Conservation (phyloP, 2,888 invertebrate species). For the Thymelicus lineola region DNA sequence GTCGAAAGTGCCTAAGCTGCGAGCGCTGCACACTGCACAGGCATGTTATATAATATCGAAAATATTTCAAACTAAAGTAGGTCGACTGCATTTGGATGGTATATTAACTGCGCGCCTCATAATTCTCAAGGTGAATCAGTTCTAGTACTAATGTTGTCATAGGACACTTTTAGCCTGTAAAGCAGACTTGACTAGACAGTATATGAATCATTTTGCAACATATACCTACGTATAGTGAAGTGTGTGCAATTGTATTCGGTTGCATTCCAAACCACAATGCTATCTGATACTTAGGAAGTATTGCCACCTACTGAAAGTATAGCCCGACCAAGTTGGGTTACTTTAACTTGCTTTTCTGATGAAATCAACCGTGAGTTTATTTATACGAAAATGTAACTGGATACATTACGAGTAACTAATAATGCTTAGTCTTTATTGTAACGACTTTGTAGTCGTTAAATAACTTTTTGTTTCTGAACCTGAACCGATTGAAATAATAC, state of each 20-base stretch:
- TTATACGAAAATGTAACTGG: neutral
- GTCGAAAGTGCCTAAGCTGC: too few relatives aligned
- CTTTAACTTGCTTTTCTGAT: conserved; percentile 5
- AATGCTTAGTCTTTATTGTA: too few relatives aligned
- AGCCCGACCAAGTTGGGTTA: neutral
- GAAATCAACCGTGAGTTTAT: conserved; percentile 19
- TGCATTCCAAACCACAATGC: conserved; percentile 22
- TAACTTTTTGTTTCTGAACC: too few relatives aligned
- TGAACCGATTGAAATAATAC: too few relatives aligned
- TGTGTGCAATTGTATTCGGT: conserved; percentile 30
- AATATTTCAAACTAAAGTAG: conserved; percentile 15
- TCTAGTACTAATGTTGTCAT: conserved; percentile 34
- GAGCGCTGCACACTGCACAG: too few relatives aligned
- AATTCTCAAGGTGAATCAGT: conserved; percentile 56
- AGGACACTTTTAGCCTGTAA: conserved; percentile 22
- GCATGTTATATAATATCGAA: neutral
- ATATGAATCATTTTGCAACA: conserved; percentile 12
- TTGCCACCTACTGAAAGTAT: conserved; percentile 26
- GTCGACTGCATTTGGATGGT: neutral
- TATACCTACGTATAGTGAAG: neutral
- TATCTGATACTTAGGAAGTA: conserved; percentile 29
- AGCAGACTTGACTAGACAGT: neutral
- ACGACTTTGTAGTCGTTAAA: too few relatives aligned
- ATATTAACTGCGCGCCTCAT: conserved; percentile 33
- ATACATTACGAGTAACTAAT: neutral